Evolutionary conservation across 2,113 vertebrate genomes (phyloP).

Genomic region (Riparia riparia): DNA sequence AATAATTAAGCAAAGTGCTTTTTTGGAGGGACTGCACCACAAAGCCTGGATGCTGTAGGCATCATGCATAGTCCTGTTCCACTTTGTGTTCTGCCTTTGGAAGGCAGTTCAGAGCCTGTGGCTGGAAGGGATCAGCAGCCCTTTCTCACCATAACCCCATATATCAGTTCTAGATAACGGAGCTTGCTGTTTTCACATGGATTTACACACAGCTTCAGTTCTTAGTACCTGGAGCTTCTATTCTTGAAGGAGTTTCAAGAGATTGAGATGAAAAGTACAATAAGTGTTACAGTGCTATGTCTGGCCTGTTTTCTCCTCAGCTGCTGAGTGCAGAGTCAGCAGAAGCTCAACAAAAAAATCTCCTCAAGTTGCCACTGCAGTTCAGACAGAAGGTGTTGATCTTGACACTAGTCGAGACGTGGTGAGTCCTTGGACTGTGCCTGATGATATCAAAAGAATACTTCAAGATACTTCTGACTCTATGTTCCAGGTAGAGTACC

Average conservation of each 20-base stretch:
- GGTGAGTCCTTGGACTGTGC: constrained; percentile 77
- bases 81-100: neutral
- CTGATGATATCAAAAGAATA: constrained; percentile 69
- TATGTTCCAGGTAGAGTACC: constrained; percentile 54
- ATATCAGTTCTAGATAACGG: neutral
- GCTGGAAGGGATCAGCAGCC: neutral
- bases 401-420: constrained; percentile 53
- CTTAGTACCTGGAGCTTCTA: neutral
- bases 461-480: constrained; percentile 45
- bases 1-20: neutral
- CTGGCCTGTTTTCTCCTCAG: constrained; percentile 43
- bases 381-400: neutral
- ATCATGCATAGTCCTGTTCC: accelerated
- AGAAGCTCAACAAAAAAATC: neutral
- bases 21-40: neutral
- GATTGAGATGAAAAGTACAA: neutral
- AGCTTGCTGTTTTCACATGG: neutral
- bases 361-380: neutral
- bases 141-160: neutral
- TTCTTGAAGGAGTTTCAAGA: neutral
- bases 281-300: neutral
- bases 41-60: neutral
- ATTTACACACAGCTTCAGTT: neutral
- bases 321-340: neutral
- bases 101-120: neutral